These are phyloP conservation scores for Drosophila lutescens DNA, from an alignment of 2,888 invertebrate genomes.

Conservation along the genomic window DNA sequence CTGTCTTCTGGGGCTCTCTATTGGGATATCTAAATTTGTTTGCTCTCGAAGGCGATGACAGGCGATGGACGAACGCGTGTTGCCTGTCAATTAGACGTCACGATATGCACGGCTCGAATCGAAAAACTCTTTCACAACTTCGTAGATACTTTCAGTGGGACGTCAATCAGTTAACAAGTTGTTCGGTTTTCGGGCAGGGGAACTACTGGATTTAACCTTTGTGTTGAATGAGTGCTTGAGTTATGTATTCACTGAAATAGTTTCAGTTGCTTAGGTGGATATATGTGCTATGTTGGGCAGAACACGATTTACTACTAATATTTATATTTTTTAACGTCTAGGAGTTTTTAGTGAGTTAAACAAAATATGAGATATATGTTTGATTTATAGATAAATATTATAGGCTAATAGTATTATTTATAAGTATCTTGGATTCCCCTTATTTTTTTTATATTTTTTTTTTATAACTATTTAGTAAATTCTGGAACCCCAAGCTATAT, in stretches of 20 bases:
- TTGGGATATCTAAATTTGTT: slow-evolving; percentile 67
- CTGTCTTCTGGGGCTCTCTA: slow-evolving; percentile 10
- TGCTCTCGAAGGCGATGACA: slow-evolving; percentile 68
- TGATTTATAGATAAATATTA: too few species aligned
- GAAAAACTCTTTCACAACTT: slow-evolving; percentile 62
- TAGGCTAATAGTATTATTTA: too few species aligned
- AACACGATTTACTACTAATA: too few species aligned
- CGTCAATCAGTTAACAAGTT: slow-evolving; percentile 37
- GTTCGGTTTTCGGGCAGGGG: slow-evolving; percentile 9
- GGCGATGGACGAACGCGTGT: slow-evolving; percentile 62
- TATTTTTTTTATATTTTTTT: too few species aligned
- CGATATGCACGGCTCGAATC: slow-evolving; percentile 48
- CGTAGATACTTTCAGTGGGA: slow-evolving; percentile 14
- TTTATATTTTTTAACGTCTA: too few species aligned
- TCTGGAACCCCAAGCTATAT: too few species aligned
- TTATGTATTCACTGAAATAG: neutral
- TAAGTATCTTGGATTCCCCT: too few species aligned
- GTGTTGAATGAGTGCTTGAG: neutral
- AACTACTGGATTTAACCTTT: slow-evolving; percentile 3
- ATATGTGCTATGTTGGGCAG: neutral
- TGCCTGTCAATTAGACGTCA: slow-evolving; percentile 75
- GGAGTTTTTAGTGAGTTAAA: too few species aligned
- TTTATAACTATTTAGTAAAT: too few species aligned
- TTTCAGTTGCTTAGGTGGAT: neutral
- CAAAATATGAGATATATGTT: too few species aligned